These are phyloP conservation scores for Megaptera novaeangliae DNA, from an alignment of 2,113 vertebrate genomes.

Conservation along the genomic window DNA sequence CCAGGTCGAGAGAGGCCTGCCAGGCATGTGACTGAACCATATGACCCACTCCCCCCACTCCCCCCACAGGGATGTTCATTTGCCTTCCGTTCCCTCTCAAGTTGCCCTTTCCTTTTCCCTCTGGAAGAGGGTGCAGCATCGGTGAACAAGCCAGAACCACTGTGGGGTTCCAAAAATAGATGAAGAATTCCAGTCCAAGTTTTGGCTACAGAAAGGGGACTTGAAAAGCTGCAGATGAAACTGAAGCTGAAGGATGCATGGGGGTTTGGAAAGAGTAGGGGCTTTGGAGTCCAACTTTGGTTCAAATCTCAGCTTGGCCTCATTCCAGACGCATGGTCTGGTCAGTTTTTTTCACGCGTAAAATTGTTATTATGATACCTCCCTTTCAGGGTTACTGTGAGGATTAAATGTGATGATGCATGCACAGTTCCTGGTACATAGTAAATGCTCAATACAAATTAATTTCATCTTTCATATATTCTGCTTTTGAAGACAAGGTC, in stretches of 20 bases:
- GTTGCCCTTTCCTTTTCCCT: not conserved
- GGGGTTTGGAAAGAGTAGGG: not conserved
- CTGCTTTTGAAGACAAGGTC: not conserved
- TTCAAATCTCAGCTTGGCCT: not conserved
- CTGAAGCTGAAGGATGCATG: not conserved
- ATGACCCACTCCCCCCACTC: not conserved
- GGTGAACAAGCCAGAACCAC: not conserved
- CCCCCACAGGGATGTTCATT: not conserved
- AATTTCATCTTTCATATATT: not conserved
- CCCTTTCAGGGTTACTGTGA: not conserved
- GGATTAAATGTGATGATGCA: not conserved
- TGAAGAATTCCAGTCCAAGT: not conserved
- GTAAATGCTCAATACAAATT: not conserved
- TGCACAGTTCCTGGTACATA: not conserved
- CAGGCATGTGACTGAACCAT: not conserved
- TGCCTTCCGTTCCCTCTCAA: not conserved
- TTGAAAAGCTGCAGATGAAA: slow-evolving; percentile 20
- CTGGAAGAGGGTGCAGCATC: not conserved
- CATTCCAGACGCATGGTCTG: not conserved
- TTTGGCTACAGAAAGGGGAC: not conserved
- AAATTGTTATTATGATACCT: not conserved
- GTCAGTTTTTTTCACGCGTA: slow-evolving; percentile 32
- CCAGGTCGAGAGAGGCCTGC: not conserved
- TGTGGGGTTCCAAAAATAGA: slow-evolving; percentile 40
- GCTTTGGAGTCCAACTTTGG: not conserved